Base-by-base conservation (phyloP, 2,113 vertebrate genomes). In the Tachycineta bicolor region DNA sequence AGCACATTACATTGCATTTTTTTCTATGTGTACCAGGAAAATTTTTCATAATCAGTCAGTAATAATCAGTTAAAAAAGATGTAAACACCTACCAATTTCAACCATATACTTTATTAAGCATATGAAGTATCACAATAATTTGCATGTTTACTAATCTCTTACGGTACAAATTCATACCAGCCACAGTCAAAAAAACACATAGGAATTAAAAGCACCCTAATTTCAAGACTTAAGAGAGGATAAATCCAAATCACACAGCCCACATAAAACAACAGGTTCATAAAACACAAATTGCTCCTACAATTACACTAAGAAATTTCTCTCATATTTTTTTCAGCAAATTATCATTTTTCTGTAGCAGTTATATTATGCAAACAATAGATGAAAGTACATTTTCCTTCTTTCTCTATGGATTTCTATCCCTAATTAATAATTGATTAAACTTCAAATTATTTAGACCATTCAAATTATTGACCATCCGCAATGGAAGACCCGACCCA, bases 31-130 rank as follows among this genome's bases (percentile, higher is more conserved):
- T 69, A 81, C 10, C 37, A 49, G 31, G 65, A 56, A 83, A 69
- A 1, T 3, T 53, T 86, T 86, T 73, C 5, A 25, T 34, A 53
- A 88, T n/a, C 19, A 37, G 16, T 25, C 19, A 77, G 33, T 49
- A 90, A 58, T 8, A 80, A 41, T 28, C 7, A 69, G 24, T 64
- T 74, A 10, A 90, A 78, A 29, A 82, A 87, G 9, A 69, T 49
- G 18, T 31, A 69, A 69, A 4, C 25, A 34, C 37, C 9, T 89
- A 18, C 6, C 8, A 65, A 41, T 77, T 83, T 49, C n/a, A 91
- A n/a, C 17, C 24, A 76, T 60, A 41, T 8, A 34, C 77, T 96
- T 97, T 95, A 97, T 97, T 96, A 65, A 91, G 53, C 41, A 62
- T 80, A 62, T 82, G 70, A 88, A 86, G 15, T 91, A 53, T 86